phyloP scores from a whole-genome alignment of 2,113 vertebrate genomes.

The Geothlypis trichas region DNA sequence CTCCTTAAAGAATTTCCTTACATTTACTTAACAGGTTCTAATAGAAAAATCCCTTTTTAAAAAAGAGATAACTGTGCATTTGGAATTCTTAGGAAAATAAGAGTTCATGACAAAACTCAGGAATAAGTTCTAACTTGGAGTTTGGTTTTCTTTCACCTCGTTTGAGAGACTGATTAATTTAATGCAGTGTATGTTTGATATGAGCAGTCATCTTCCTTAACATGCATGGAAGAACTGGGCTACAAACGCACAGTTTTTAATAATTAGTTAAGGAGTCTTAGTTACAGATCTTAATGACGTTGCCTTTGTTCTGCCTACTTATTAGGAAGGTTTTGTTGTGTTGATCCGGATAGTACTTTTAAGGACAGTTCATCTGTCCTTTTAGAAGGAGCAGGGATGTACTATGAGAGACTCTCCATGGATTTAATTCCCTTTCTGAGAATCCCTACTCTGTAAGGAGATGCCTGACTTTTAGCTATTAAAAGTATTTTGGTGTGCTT shows the following conservation, averaged over 20 bases:
- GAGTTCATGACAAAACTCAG: not conserved
- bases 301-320: not conserved
- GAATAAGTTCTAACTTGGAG: not conserved
- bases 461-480: not conserved
- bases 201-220: not conserved
- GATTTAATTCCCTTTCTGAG: not conserved
- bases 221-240: fast-evolving
- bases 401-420: not conserved
- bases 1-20: not conserved
- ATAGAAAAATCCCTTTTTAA: not conserved
- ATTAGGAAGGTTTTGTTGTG: not conserved
- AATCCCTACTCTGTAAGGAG: not conserved
- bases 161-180: not conserved
- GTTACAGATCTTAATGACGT: not conserved
- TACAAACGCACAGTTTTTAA: not conserved
- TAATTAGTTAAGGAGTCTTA: not conserved
- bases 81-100: not conserved
- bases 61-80: not conserved
- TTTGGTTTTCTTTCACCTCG: not conserved
- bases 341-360: not conserved
- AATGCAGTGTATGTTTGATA: fast-evolving
- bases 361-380: not conserved
- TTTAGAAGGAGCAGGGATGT: not conserved
- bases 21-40: not conserved
- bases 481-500: slow-evolving; percentile 7